Evolutionary conservation across 2,113 vertebrate species (phyloP).

Genomic region (Eulemur rufifrons): DNA sequence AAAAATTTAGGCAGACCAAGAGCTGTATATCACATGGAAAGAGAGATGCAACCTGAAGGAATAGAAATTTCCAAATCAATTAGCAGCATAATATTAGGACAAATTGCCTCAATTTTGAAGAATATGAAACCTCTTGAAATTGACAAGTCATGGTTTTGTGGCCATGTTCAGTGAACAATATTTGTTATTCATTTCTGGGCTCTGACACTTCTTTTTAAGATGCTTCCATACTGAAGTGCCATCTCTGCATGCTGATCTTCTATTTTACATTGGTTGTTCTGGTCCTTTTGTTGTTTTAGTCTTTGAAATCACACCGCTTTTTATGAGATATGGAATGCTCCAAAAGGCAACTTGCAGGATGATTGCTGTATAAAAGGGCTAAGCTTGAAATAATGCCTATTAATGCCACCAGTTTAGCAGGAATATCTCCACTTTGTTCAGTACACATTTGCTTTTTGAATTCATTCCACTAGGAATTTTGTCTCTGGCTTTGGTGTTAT

Average conservation of each 20-base stretch:
- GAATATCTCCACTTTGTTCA: slow-evolving; percentile 37
- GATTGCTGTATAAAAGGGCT: slow-evolving; percentile 26
- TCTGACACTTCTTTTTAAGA: background rate
- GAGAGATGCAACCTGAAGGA: background rate
- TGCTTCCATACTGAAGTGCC: background rate
- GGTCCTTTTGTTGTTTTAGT: slow-evolving; percentile 1
- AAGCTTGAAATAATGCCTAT: slow-evolving; percentile 37
- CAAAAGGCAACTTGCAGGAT: slow-evolving; percentile 21
- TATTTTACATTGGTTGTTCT: slow-evolving; percentile 3
- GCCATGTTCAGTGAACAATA: background rate
- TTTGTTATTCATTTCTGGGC: background rate
- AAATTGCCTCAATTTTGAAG: slow-evolving; percentile 18
- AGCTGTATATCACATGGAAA: background rate
- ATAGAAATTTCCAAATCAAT: slow-evolving; percentile 48
- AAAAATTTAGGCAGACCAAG: slow-evolving; percentile 51
- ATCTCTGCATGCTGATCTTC: background rate
- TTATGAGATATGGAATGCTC: background rate
- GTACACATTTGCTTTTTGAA: slow-evolving; percentile 31
- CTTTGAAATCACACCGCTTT: slow-evolving; percentile 11
- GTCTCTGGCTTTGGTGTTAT: slow-evolving; percentile 22
- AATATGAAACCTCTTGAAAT: slow-evolving; percentile 21
- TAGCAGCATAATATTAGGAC: background rate
- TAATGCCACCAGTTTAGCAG: slow-evolving; percentile 43
- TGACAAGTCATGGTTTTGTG: background rate
- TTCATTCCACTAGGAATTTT: slow-evolving; percentile 53